Evolutionary conservation across 2,888 invertebrate species (phyloP), one percentile per base, ranked within the genome.

Genomic region (Thysanoteuthis rhombus): DNA sequence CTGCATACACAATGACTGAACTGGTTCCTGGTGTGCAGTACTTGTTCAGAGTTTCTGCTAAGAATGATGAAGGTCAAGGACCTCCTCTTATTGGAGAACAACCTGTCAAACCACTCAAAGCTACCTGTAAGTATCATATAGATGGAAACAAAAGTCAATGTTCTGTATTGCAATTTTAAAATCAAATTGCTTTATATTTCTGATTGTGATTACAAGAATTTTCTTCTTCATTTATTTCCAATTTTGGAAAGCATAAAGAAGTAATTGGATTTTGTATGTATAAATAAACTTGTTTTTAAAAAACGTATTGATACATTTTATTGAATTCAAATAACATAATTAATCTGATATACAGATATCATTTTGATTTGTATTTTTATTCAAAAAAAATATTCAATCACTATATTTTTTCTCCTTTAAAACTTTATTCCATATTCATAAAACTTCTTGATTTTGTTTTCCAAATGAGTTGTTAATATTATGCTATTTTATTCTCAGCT

Each of bases 1-100:
- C 40, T 93, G 94, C 94, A 25, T 98, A 98, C 97, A 98, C 98
- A 94, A 97, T 98, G 94, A 98, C 98, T 96, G 98, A 98, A 96
- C 97, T 97, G 22, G 94, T 95, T 45, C 96, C 96, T 94, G 96
- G 96, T 89, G 95, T 95, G 91, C 95, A 96, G 93, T 97, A 97
- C 94, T 95, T 95, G 92, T 96, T 97, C 95, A 94, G 97, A 42
- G 96, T 97, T 32, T 95, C 95, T 94, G 96, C 97, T 47, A 95
- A 95, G 90, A 96, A 97, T 94, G 94, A 95, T 32, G 96, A 95
- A 58, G 97, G 97, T 28, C 95, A 95, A 36, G 95, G 96, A 93
- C 95, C 94, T 93, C 96, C 96, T 1, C 94, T 93, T 12, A 47
- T 39, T 47, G 42, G 45, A 47, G 93, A 93, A 40, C 95, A 95